phyloP scores from a whole-genome alignment of 2,113 vertebrate species.

The Corythornis cristatus region DNA sequence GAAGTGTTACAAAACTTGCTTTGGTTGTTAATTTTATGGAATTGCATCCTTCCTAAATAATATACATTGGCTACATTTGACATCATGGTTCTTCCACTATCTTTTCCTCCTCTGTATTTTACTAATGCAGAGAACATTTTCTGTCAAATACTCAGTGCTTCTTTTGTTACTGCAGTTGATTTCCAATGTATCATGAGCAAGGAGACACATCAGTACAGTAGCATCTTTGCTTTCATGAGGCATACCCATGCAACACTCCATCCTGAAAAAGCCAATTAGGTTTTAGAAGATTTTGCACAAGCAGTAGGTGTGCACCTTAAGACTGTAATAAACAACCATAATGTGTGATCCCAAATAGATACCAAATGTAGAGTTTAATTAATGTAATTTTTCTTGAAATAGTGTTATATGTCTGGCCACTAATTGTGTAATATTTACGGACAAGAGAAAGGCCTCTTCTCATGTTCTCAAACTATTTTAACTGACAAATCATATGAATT shows the following conservation, averaged over 20 bases:
- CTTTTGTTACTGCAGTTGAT: background rate
- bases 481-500: background rate
- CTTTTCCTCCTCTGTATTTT: background rate
- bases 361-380: background rate
- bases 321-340: background rate
- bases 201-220: background rate
- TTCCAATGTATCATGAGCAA: background rate
- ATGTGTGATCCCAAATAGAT: background rate
- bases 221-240: background rate
- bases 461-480: background rate
- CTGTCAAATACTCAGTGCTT: background rate
- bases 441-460: background rate
- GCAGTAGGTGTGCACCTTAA: background rate
- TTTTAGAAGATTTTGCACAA: background rate
- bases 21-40: background rate
- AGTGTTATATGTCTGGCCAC: background rate
- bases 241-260: background rate
- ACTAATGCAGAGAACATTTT: background rate
- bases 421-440: background rate
- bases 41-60: background rate
- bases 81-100: background rate
- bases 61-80: background rate
- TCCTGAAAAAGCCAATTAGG: background rate
- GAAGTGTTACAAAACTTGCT: background rate
- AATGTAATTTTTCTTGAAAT: background rate